Conservation (phyloP, 2,113 vertebrate species). For the Rattus rattus region DNA sequence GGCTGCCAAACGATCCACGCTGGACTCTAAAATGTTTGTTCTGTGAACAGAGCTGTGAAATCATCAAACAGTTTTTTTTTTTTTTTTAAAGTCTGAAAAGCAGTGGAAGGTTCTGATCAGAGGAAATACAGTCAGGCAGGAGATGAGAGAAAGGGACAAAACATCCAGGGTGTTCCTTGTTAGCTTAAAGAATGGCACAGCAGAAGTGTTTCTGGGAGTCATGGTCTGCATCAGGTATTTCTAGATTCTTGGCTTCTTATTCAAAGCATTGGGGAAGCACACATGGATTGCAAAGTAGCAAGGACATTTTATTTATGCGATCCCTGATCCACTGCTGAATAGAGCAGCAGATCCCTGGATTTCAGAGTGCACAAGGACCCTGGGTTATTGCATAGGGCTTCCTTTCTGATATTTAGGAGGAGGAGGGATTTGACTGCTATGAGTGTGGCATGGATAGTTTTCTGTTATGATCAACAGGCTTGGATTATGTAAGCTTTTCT, state of each 20-base stretch:
- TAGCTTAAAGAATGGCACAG: background rate
- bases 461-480: background rate
- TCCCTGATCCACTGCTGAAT: too few relatives aligned
- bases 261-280: background rate
- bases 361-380: background rate
- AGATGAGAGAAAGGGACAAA: background rate
- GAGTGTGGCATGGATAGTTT: background rate
- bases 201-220: background rate
- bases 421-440: background rate
- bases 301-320: background rate
- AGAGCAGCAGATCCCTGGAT: background rate
- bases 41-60: conserved; percentile 9
- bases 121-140: background rate
- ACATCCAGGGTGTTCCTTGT: background rate
- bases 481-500: background rate
- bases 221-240: background rate
- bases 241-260: background rate
- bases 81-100: background rate
- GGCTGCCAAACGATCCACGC: conserved; percentile 10
- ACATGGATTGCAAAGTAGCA: background rate
- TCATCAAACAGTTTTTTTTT: conserved; percentile 13
- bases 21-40: conserved; percentile 17
- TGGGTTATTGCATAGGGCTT: background rate
- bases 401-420: background rate
- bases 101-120: background rate